Percentiles rank a stretch among this genome's conserved stretches.
Evolutionary conservation across 2,113 vertebrate species (phyloP).

Genomic region (Chascanopsetta lugubris): DNA sequence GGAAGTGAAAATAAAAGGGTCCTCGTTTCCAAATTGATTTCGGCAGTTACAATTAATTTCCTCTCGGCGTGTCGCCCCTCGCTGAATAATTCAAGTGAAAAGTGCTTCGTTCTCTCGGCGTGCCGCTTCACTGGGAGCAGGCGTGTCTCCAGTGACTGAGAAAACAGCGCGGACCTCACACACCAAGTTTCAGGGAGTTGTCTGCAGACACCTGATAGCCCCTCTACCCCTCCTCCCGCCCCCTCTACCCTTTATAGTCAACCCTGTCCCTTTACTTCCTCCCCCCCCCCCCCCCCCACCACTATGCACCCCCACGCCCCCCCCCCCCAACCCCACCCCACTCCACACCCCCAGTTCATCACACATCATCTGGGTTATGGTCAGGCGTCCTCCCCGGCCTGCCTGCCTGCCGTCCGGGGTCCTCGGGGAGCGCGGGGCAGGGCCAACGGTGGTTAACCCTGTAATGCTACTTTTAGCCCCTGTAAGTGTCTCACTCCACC

Average conservation of each 20-base stretch:
- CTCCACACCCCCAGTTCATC: constrained; percentile 58
- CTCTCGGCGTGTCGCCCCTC: neutral
- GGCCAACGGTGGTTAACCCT: constrained; percentile 34
- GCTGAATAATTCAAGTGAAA: constrained; percentile 45
- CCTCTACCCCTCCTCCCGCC: constrained; percentile 16
- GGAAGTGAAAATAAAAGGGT: neutral
- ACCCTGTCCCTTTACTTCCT: constrained; percentile 43
- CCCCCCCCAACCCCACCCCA: constrained; percentile 49
- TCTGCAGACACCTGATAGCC: constrained; percentile 68
- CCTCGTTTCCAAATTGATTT: constrained; percentile 4
- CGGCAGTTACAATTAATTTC: neutral
- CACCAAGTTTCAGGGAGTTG: constrained; percentile 74
- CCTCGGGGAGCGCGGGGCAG: constrained; percentile 62
- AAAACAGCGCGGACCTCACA: constrained; percentile 62
- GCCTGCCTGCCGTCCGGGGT: constrained; percentile 71
- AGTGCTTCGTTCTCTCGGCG: constrained; percentile 49
- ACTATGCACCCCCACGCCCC: constrained; percentile 21
- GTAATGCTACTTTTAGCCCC: constrained; percentile 70
- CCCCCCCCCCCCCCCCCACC: constrained; percentile 43
- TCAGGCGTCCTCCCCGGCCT: constrained; percentile 67
- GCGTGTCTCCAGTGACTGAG: constrained; percentile 54
- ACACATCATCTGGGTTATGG: constrained; percentile 71
- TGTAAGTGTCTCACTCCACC: constrained; percentile 71
- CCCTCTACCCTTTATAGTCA: constrained; percentile 63
- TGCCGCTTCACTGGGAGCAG: constrained; percentile 51